phyloP scores from a whole-genome alignment of 2,888 invertebrate genomes.

The Abrostola tripartita region DNA sequence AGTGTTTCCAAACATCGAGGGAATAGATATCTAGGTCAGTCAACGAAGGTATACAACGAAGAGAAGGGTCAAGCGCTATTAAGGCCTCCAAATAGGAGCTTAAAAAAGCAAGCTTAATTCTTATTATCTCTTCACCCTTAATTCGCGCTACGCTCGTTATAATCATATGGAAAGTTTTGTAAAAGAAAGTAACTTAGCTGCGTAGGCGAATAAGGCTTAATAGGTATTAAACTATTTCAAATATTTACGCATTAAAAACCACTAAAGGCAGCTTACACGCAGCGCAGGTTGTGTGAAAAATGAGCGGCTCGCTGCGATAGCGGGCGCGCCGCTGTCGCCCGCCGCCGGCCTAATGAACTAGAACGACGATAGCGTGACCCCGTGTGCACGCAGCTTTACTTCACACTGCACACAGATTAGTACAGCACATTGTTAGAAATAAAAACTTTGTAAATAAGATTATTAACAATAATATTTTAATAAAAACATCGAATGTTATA shows the following conservation, averaged over 20 bases:
- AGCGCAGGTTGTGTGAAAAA: slow-evolving; percentile 76
- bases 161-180: too few relatives aligned
- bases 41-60: background rate
- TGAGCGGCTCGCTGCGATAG: slow-evolving; percentile 78
- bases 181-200: background rate
- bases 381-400: slow-evolving; percentile 72
- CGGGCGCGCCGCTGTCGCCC: slow-evolving; percentile 54
- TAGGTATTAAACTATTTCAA: slow-evolving; percentile 27
- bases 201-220: slow-evolving; percentile 1
- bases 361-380: slow-evolving; percentile 83
- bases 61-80: background rate
- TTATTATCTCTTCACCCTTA: too few relatives aligned
- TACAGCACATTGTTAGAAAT: slow-evolving; percentile 37
- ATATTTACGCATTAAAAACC: slow-evolving; percentile 45
- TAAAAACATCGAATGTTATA: too few relatives aligned
- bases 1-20: background rate
- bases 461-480: too few relatives aligned
- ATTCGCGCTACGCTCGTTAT: too few relatives aligned
- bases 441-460: slow-evolving; percentile 18
- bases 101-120: too few relatives aligned
- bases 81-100: background rate
- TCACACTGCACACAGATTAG: slow-evolving; percentile 46
- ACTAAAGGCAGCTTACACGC: slow-evolving; percentile 38
- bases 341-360: slow-evolving; percentile 82
- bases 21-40: background rate